Evolutionary conservation across 2,797 vertebrate genomes (phyloP).

Genomic region (Amphiprion clarkii): DNA sequence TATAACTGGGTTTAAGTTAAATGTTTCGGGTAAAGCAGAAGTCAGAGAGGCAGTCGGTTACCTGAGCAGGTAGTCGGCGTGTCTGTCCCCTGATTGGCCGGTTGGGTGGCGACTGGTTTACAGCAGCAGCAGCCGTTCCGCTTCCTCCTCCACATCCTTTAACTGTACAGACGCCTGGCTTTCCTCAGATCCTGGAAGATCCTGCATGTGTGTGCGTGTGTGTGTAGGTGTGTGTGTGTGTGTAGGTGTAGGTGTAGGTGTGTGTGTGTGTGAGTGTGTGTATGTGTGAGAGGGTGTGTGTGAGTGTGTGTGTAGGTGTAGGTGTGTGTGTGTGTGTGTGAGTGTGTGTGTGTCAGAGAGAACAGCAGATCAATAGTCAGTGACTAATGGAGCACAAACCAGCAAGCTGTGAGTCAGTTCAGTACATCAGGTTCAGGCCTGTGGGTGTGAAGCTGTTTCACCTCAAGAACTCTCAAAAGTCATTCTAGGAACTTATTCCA

Average conservation of each 20-base stretch:
- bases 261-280: slow-evolving; percentile 4
- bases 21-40: not conserved
- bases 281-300: slow-evolving; percentile 24
- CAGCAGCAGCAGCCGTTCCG: slow-evolving; percentile 34
- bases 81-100: slow-evolving; percentile 6
- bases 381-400: slow-evolving; percentile 41
- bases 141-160: slow-evolving; percentile 80
- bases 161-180: slow-evolving; percentile 69
- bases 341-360: not conserved
- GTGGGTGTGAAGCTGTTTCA: slow-evolving; percentile 26
- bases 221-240: slow-evolving; percentile 28
- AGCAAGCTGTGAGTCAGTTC: slow-evolving; percentile 45
- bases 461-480: not conserved
- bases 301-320: slow-evolving; percentile 31
- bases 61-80: not conserved
- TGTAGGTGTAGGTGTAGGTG: slow-evolving; percentile 26
- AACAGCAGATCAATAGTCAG: slow-evolving; percentile 47
- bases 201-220: slow-evolving; percentile 26
- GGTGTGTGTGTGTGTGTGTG: slow-evolving; percentile 14
- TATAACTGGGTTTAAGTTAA: no score
- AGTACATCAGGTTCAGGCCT: slow-evolving; percentile 29
- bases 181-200: slow-evolving; percentile 68
- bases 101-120: slow-evolving; percentile 48
- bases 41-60: no score
- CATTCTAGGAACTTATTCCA: no score